phyloP scores from a whole-genome alignment of 2,797 vertebrate species.

The Cephalopachus bancanus region DNA sequence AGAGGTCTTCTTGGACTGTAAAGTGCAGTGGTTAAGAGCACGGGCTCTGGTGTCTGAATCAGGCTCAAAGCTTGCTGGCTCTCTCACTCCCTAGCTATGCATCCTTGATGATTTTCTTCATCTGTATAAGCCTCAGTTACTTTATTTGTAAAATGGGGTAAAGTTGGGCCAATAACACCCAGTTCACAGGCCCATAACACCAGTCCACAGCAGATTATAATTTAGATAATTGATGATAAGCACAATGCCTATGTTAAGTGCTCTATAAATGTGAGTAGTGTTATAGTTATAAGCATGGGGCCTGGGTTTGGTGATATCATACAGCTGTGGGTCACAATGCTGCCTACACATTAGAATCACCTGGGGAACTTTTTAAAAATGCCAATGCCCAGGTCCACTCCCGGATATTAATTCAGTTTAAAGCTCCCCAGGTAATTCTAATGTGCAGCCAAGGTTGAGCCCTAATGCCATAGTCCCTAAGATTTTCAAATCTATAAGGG shows the following conservation, averaged over 20 bases:
- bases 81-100: background rate
- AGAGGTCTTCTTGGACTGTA: background rate
- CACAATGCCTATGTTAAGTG: background rate
- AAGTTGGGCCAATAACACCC: background rate
- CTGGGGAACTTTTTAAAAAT: background rate
- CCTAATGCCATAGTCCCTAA: background rate
- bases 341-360: background rate
- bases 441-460: background rate
- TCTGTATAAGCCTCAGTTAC: background rate
- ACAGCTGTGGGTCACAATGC: background rate
- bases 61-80: background rate
- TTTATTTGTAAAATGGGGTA: background rate
- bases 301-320: background rate
- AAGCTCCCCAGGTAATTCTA: slow-evolving; percentile 5
- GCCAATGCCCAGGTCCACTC: background rate
- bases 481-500: background rate
- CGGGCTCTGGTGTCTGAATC: background rate
- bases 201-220: background rate
- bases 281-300: background rate
- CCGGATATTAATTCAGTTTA: background rate
- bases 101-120: background rate
- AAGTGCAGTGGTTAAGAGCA: background rate
- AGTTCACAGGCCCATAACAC: background rate
- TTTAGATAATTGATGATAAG: background rate
- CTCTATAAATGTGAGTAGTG: background rate